A percentile compares a stretch with the other conserved stretches of the same genome.
Evolutionary conservation across 2,888 invertebrate genomes (phyloP).

Genomic region (Parelbella ahira): DNA sequence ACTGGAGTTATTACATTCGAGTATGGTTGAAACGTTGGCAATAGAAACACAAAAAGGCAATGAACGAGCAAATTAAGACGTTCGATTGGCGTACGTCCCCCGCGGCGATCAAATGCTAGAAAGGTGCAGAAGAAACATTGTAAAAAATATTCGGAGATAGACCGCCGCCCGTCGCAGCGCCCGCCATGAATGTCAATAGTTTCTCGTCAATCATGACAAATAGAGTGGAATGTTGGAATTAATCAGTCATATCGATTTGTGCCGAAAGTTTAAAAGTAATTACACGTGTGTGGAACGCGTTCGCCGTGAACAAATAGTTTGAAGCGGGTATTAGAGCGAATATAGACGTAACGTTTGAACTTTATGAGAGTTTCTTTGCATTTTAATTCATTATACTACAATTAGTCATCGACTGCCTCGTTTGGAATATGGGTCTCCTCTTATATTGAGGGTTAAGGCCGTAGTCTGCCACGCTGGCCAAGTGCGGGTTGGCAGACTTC

Average conservation of each 20-base stretch:
- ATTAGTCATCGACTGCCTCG: too few relatives aligned
- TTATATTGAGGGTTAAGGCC: too few relatives aligned
- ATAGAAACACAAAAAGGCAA: conserved; percentile 32
- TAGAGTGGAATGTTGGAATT: conserved; percentile 33
- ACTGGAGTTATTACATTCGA: too few relatives aligned
- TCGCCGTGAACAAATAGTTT: neutral
- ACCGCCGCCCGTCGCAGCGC: conserved; percentile 2
- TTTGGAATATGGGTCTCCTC: too few relatives aligned
- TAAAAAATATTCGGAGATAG: conserved; percentile 23
- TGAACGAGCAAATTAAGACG: conserved; percentile 31
- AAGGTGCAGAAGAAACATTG: conserved; percentile 37
- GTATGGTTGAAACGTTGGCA: too few relatives aligned
- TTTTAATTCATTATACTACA: too few relatives aligned
- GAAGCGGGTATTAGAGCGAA: neutral
- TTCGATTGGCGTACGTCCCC: conserved; percentile 28
- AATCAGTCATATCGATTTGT: conserved; percentile 11
- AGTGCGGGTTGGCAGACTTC: too few relatives aligned
- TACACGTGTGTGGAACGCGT: neutral
- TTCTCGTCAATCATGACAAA: conserved; percentile 38
- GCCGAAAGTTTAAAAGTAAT: neutral
- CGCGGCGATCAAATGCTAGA: conserved; percentile 31
- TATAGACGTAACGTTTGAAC: too few relatives aligned
- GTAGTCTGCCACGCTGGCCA: too few relatives aligned
- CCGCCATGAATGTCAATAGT: conserved; percentile 27
- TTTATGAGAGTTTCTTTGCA: too few relatives aligned